Conservation (phyloP, 2,797 vertebrate species). For the Crotalus adamanteus region DNA sequence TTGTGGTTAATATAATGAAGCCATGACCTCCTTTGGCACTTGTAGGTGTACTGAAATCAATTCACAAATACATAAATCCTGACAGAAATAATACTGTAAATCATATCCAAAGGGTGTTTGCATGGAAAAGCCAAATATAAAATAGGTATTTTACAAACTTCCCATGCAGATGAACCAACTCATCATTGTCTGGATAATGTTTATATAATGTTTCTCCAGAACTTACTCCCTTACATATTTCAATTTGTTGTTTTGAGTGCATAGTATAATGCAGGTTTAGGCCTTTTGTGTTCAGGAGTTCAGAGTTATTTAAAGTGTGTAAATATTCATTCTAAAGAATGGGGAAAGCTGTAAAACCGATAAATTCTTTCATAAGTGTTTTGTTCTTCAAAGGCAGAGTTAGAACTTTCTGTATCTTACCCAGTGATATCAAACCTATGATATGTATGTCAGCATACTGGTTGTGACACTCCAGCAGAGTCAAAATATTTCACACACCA, state of each 20-base stretch:
- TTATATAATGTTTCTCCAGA: background rate
- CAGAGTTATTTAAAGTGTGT: background rate
- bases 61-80: background rate
- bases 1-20: constrained; percentile 16
- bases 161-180: background rate
- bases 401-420: background rate
- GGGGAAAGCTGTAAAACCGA: background rate
- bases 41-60: constrained; percentile 5
- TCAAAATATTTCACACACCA: background rate
- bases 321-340: background rate
- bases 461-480: background rate
- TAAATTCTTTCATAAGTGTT: background rate
- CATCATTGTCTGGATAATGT: background rate
- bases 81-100: constrained; percentile 6
- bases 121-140: background rate
- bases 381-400: background rate
- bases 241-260: background rate
- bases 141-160: background rate
- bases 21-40: background rate
- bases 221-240: background rate
- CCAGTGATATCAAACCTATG: background rate
- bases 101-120: constrained; percentile 10
- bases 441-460: background rate
- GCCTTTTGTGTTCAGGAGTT: background rate
- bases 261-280: background rate